Percentiles rank a stretch among this genome's conserved stretches.
Evolutionary conservation across 92 coral and sea anemone species (phyloP).

Genomic region (Epizoanthus illoricatus): DNA sequence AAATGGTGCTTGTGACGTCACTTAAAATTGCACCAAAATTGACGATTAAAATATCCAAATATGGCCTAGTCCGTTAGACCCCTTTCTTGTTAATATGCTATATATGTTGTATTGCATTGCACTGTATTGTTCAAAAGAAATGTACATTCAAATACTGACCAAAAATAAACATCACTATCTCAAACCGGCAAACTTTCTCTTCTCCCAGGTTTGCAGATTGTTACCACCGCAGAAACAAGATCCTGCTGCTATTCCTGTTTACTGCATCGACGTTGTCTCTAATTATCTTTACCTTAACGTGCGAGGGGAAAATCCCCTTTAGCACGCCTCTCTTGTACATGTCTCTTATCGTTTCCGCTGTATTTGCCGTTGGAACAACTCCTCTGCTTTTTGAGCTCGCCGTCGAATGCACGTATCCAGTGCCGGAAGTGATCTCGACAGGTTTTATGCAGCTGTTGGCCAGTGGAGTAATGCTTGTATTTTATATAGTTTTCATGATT

Average conservation of each 20-base stretch:
- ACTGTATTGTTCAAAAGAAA: no score
- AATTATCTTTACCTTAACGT: slow-evolving; percentile 54
- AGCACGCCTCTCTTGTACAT: slow-evolving; percentile 50
- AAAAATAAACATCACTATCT: no score
- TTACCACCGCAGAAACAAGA: slow-evolving; percentile 50
- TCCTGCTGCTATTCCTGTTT: slow-evolving; percentile 41
- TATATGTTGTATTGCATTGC: no score
- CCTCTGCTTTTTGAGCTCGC: slow-evolving; percentile 66
- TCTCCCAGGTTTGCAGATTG: slow-evolving; percentile 53
- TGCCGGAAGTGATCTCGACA: slow-evolving; percentile 56
- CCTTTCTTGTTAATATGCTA: no score
- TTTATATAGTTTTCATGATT: slow-evolving; percentile 55
- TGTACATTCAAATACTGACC: no score
- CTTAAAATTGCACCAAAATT: no score
- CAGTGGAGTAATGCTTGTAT: slow-evolving; percentile 19
- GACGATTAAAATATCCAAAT: no score
- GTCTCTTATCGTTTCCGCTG: slow-evolving; percentile 43
- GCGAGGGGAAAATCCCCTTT: slow-evolving; percentile 53
- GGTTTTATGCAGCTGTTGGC: slow-evolving; percentile 27
- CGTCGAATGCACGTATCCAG: slow-evolving; percentile 62
- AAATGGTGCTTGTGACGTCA: no score
- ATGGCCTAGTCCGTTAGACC: no score
- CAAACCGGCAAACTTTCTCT: not conserved
- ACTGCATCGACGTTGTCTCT: slow-evolving; percentile 40
- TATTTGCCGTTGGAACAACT: slow-evolving; percentile 49